Conservation (phyloP, 2,797 vertebrate species). For the Thunnus albacares region DNA sequence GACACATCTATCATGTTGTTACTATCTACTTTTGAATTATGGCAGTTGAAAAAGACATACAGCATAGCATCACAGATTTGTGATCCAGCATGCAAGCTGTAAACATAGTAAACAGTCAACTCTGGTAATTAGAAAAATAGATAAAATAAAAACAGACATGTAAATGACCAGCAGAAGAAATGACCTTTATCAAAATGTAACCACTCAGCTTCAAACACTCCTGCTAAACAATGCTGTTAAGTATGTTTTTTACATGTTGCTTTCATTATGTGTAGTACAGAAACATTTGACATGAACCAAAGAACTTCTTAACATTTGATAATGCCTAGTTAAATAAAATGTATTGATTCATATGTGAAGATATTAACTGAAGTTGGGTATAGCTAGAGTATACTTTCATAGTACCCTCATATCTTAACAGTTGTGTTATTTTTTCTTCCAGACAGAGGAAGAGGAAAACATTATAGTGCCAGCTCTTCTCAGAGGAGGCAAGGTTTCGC, state of each 20-base stretch:
- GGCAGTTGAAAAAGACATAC: background rate
- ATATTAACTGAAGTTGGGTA: background rate
- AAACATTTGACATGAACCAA: background rate
- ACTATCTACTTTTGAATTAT: slow-evolving; percentile 13
- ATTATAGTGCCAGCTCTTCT: slow-evolving; percentile 77
- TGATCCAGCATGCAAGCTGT: background rate
- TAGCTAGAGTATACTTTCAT: background rate
- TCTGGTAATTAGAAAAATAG: background rate
- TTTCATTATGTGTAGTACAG: background rate
- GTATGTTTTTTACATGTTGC: background rate
- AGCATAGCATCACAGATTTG: background rate
- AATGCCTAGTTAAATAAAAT: background rate
- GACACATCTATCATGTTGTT: slow-evolving; percentile 44
- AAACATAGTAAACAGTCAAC: background rate
- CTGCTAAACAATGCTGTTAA: background rate
- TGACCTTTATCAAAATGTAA: background rate
- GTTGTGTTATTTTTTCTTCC: slow-evolving; percentile 31
- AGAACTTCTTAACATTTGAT: background rate
- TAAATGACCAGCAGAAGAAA: background rate
- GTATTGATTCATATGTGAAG: background rate
- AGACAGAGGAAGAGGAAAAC: slow-evolving; percentile 60
- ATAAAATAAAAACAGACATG: background rate
- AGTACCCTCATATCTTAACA: slow-evolving; percentile 5
- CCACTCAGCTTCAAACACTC: background rate
- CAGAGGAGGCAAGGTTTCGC: slow-evolving; percentile 33